These are phyloP conservation scores for Tuta absoluta DNA, from an alignment of 2,888 invertebrate genomes.

Conservation along the genomic window DNA sequence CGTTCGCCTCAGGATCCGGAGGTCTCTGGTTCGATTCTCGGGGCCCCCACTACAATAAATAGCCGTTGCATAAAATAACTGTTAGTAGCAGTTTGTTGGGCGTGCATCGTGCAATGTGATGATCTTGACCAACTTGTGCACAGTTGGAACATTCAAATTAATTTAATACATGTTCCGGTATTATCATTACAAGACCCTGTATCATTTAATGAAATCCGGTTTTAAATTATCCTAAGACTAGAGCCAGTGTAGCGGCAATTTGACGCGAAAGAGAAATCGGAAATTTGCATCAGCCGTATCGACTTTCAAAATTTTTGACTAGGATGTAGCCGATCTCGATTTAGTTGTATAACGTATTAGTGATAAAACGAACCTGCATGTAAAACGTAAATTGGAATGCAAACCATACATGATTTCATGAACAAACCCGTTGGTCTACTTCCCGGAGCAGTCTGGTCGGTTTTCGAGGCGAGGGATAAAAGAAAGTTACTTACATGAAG, in stretches of 20 bases:
- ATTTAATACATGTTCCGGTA: not conserved
- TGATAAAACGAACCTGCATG: not conserved
- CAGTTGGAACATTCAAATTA: no score
- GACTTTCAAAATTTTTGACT: not conserved
- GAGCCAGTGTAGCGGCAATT: not conserved
- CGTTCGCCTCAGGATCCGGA: no score
- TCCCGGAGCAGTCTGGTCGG: not conserved
- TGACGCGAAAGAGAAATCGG: conserved; percentile 5
- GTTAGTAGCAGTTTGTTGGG: no score
- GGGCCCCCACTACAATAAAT: no score
- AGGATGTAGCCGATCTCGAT: not conserved
- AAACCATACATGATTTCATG: conserved; percentile 8
- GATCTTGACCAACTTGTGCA: no score
- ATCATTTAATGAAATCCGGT: conserved; percentile 9
- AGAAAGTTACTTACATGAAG: not conserved
- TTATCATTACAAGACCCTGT: not conserved
- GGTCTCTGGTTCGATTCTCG: no score
- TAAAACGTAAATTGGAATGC: conserved; percentile 2
- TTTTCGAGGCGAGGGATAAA: not conserved
- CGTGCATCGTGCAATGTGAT: no score
- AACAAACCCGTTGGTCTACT: conserved; percentile 9
- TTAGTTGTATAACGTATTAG: not conserved
- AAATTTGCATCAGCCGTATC: not conserved
- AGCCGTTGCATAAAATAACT: no score
- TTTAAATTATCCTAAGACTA: not conserved